Evolutionary conservation across 2,113 vertebrate species (phyloP), one percentile per base, ranked within the genome.

Genomic region (Oreocharis arfaki): DNA sequence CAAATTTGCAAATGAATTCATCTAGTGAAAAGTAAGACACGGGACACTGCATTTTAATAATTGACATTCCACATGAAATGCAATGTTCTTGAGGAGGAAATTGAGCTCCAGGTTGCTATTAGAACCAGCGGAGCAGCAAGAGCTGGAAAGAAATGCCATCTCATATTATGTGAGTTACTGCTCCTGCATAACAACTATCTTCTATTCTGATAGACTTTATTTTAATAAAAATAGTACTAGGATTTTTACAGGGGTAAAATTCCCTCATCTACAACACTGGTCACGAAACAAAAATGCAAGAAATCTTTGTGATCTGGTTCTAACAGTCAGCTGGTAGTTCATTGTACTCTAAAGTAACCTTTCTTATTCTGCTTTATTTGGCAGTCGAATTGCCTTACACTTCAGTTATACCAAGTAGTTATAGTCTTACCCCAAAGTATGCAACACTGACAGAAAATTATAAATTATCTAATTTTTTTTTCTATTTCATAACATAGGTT

Each of bases 111-210:
- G 97, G 96, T 98, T 98, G 98, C 98, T 99, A 99, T 99, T 99
- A 98, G 98, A 98, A 97, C 95, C 98, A 98, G 98, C 65, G 21
- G 97, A 98, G 97, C 98, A 98, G 97, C 95, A 98, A 98, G 96
- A 98, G 97, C 98, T 96, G 97, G 97, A 97, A 98, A 98, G 98
- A 98, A 98, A 98, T 97, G 98, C 98, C 98, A 97, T 98, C 98
- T 98, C 97, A 97, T 96, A 97, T 98, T 98, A 98, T 96, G 97
- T 87, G 94, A 98, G 97, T 96, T 96, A 98, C 98, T 84, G 96
- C 97, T 97, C 97, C 98, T 99, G 98, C 98, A 99, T 99, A 99
- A 98, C 98, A 99, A 99, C 98, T 95, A 98, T 98, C 98, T 98
- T 93, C 87, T 95, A 35, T 98, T 98, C 98, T 97, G 97, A 98